phyloP scores from a whole-genome alignment of 2,888 invertebrate genomes.

The Tachina grossa region DNA sequence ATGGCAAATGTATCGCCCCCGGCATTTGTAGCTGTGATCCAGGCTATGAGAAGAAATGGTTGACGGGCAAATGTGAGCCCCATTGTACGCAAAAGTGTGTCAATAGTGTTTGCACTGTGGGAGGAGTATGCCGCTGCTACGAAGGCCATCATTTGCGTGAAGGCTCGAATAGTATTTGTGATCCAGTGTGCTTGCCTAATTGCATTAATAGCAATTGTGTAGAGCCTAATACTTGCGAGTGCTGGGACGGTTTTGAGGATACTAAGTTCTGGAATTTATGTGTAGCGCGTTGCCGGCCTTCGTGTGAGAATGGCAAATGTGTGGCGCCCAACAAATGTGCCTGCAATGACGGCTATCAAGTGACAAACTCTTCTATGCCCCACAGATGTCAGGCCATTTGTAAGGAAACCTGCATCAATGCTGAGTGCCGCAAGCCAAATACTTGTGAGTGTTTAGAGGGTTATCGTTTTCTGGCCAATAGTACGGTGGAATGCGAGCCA shows the following conservation, averaged over 20 bases:
- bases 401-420: slow-evolving; percentile 78
- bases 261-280: slow-evolving; percentile 77
- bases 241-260: slow-evolving; percentile 79
- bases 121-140: slow-evolving; percentile 84
- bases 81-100: slow-evolving; percentile 79
- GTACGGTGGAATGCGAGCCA: slow-evolving; percentile 78
- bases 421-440: slow-evolving; percentile 85
- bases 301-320: slow-evolving; percentile 83
- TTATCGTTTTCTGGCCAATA: slow-evolving; percentile 77
- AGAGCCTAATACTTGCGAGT: slow-evolving; percentile 80
- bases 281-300: slow-evolving; percentile 78
- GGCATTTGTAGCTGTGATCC: slow-evolving; percentile 78
- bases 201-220: slow-evolving; percentile 83
- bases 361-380: slow-evolving; percentile 76
- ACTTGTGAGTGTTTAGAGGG: slow-evolving; percentile 84
- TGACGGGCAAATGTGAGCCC: slow-evolving; percentile 79
- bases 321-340: slow-evolving; percentile 83
- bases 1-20: slow-evolving; percentile 80
- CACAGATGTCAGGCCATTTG: slow-evolving; percentile 77
- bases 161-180: slow-evolving; percentile 78
- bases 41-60: slow-evolving; percentile 79
- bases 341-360: slow-evolving; percentile 82
- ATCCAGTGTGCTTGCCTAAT: slow-evolving; percentile 79
- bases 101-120: slow-evolving; percentile 83
- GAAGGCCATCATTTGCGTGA: slow-evolving; percentile 81